Evolutionary conservation across 2,113 vertebrate genomes (phyloP).

Genomic region (Semnopithecus entellus): DNA sequence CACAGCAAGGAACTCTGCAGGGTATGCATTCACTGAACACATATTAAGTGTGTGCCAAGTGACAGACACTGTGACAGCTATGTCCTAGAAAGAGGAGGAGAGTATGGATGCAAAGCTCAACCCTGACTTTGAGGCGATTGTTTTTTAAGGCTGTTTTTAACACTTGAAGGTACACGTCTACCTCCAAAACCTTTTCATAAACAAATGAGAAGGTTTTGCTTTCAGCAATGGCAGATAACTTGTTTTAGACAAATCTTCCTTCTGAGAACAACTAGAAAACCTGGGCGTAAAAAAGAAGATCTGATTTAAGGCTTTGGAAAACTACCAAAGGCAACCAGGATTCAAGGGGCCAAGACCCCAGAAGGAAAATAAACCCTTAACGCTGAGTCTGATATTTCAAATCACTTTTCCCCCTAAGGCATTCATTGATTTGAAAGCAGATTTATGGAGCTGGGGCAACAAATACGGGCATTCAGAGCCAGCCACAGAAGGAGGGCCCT

Average conservation of each 20-base stretch:
- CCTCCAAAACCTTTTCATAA: neutral
- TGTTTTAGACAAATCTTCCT: neutral
- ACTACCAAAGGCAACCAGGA: neutral
- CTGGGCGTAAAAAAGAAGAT: neutral
- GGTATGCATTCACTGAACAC: neutral
- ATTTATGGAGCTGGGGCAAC: neutral
- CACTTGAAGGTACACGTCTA: neutral
- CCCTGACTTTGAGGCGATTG: neutral
- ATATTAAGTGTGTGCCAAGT: neutral
- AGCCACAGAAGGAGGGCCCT: neutral
- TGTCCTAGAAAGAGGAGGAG: neutral
- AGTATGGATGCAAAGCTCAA: neutral
- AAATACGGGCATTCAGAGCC: neutral
- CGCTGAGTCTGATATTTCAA: neutral
- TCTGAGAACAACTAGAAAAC: neutral
- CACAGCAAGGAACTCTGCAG: neutral
- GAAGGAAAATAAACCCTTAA: neutral
- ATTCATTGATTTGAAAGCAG: neutral
- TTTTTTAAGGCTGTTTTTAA: neutral
- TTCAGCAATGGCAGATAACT: neutral
- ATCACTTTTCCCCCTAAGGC: neutral
- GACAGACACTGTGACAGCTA: fast-evolving
- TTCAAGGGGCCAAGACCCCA: neutral
- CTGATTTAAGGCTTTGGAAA: neutral
- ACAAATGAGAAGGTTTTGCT: neutral